Conservation (phyloP, 2,888 invertebrate species). For the Linyphia triangularis region DNA sequence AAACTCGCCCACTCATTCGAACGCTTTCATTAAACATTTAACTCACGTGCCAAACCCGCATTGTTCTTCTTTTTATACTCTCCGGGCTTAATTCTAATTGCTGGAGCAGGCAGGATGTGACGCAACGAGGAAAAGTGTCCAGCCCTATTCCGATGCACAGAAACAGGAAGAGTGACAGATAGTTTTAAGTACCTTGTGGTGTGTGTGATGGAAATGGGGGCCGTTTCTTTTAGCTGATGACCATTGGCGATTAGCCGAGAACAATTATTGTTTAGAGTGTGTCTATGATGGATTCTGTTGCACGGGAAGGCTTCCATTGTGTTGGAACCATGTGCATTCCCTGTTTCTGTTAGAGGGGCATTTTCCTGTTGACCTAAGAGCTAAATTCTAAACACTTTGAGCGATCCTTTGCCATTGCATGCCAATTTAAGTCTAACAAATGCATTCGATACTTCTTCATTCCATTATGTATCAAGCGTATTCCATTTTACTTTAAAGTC, state of each 20-base stretch:
- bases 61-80: constrained; percentile 26
- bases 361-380: constrained; percentile 9
- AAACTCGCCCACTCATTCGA: constrained; percentile 20
- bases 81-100: constrained; percentile 43
- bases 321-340: neutral
- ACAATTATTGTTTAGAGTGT: constrained; percentile 44
- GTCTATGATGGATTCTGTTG: constrained; percentile 35
- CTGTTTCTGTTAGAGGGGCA: constrained; percentile 12
- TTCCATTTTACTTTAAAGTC: no score
- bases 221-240: constrained; percentile 41
- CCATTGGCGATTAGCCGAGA: constrained; percentile 31
- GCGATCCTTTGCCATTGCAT: no score
- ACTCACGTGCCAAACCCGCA: constrained; percentile 52
- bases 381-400: neutral
- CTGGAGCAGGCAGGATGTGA: constrained; percentile 66
- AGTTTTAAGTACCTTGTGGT: constrained; percentile 4
- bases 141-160: constrained; percentile 37
- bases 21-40: constrained; percentile 61
- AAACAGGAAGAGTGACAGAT: constrained; percentile 69
- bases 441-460: no score
- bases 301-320: constrained; percentile 20
- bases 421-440: no score
- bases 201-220: constrained; percentile 12
- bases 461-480: no score
- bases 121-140: constrained; percentile 62